Evolutionary conservation across 2,113 vertebrate genomes (phyloP).

Genomic region (Trochalopteron elliotii): DNA sequence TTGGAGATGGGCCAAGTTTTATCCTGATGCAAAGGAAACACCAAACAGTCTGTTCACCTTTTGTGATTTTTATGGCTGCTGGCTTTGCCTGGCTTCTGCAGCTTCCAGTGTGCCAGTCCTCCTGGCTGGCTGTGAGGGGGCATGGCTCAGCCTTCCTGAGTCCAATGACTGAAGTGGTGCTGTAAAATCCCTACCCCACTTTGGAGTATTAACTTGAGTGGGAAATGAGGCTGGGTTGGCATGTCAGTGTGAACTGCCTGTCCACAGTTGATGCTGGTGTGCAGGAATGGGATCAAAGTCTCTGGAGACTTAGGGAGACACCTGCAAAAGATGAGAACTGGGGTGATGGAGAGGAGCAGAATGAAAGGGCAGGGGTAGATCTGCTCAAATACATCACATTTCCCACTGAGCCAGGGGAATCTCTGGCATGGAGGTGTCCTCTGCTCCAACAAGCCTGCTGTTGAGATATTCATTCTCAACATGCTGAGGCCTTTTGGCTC

Average conservation of each 20-base stretch:
- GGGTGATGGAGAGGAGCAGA: not conserved
- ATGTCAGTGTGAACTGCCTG: not conserved
- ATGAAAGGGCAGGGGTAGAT: not conserved
- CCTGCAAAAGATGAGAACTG: not conserved
- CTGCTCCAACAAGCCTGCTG: not conserved
- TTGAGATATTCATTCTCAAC: not conserved
- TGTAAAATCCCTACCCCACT: not conserved
- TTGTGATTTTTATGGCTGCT: not conserved
- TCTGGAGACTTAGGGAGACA: not conserved
- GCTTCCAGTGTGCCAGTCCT: not conserved
- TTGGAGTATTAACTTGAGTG: not conserved
- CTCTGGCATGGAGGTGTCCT: not conserved
- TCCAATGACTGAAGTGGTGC: not conserved
- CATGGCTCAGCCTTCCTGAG: not conserved
- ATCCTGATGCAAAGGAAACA: not conserved
- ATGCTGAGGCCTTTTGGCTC: not conserved
- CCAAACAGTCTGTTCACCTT: not conserved
- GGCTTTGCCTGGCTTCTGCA: not conserved
- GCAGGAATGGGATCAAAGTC: not conserved
- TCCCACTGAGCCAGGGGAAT: not conserved
- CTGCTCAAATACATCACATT: not conserved
- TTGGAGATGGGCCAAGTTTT: not conserved
- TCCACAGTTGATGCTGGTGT: not conserved
- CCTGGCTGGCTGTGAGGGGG: not conserved
- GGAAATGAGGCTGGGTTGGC: not conserved